Conservation (phyloP, 2,888 invertebrate species). For the Lepidonotus clava region DNA sequence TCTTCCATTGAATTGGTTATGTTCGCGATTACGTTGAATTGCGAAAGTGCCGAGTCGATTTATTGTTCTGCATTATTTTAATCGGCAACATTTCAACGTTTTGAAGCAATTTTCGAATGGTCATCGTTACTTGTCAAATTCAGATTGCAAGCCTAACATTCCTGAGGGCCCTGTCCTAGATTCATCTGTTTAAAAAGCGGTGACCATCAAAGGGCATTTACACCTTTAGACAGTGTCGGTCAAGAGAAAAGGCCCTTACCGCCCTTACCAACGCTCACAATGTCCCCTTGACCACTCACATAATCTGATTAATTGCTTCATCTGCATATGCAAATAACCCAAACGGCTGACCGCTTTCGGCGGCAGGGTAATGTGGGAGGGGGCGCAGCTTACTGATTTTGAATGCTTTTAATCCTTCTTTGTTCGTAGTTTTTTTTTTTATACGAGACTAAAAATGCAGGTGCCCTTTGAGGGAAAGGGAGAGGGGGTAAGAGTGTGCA, state of each 20-base stretch:
- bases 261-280: not conserved
- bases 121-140: too few species aligned
- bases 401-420: constrained; percentile 29
- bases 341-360: not conserved
- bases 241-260: not conserved
- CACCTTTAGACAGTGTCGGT: not conserved
- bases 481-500: not conserved
- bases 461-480: not conserved
- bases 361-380: not conserved
- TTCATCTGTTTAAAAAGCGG: too few species aligned
- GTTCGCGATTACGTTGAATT: too few species aligned
- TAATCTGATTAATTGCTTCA: constrained; percentile 42
- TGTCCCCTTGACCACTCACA: constrained; percentile 40
- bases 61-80: too few species aligned
- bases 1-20: too few species aligned
- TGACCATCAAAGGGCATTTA: too few species aligned
- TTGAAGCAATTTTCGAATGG: too few species aligned
- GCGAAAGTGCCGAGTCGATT: too few species aligned
- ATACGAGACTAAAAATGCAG: constrained; percentile 39
- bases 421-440: not conserved
- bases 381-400: not conserved
- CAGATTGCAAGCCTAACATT: too few species aligned
- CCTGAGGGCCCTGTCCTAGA: too few species aligned
- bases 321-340: constrained; percentile 15
- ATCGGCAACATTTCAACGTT: too few species aligned